Evolutionary conservation across 2,797 vertebrate species (phyloP).

Genomic region (Brachymystax lenok): DNA sequence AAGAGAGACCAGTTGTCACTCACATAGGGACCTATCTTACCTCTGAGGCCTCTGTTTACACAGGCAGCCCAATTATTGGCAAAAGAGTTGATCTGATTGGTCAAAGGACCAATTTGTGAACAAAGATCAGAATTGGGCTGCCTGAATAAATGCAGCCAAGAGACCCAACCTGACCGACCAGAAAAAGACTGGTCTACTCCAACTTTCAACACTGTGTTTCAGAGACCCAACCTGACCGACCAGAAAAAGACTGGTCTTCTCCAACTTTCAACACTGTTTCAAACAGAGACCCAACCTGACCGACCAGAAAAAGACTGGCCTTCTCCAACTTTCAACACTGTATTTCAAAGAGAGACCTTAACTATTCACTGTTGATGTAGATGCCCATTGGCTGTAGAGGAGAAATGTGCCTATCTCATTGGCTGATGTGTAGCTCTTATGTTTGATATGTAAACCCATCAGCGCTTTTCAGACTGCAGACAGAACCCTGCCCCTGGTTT

Average conservation of each 20-base stretch:
- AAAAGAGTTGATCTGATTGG: not conserved
- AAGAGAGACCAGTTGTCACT: not conserved
- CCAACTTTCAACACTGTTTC: no score
- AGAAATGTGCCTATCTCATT: slow-evolving; percentile 52
- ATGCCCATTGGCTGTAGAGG: slow-evolving; percentile 67
- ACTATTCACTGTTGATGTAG: slow-evolving; percentile 43
- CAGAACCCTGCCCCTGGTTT: not conserved
- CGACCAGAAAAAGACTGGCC: no score
- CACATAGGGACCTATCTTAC: not conserved
- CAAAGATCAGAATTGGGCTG: no score
- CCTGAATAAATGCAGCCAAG: not conserved
- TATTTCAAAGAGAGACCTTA: slow-evolving; percentile 20
- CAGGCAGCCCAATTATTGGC: not conserved
- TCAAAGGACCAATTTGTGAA: no score
- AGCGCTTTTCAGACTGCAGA: slow-evolving; percentile 5
- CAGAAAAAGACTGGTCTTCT: no score
- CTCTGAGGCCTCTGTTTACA: slow-evolving; percentile 35
- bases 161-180: not conserved
- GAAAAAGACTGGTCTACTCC: no score
- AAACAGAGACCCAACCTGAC: not conserved
- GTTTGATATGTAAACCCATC: slow-evolving; percentile 41
- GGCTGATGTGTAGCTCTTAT: slow-evolving; percentile 34
- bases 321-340: no score
- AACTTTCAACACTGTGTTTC: no score
- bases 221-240: not conserved